These are phyloP conservation scores for Athetis lepigone DNA, from an alignment of 2,888 invertebrate species.

Conservation along the genomic window DNA sequence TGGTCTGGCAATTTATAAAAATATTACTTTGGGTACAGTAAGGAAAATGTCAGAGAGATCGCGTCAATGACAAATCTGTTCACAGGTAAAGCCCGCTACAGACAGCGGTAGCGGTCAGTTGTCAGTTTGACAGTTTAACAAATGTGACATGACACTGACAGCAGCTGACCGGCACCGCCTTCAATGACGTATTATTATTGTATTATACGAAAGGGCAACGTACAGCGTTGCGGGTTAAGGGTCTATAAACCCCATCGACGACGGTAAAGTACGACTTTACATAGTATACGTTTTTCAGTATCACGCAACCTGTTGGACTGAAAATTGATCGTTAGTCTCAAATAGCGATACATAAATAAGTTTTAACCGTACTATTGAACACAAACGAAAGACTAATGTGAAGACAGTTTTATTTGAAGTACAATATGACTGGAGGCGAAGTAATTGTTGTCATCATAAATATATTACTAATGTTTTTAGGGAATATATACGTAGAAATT, in stretches of 20 bases:
- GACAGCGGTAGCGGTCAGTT: neutral
- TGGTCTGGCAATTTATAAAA: neutral
- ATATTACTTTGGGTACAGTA: neutral
- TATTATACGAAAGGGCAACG: conserved; percentile 18
- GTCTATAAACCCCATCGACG: conserved; percentile 29
- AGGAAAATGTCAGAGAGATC: no score
- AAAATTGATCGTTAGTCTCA: conserved; percentile 29
- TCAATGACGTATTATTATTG: no score
- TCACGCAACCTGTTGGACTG: conserved; percentile 16
- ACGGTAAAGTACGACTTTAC: conserved; percentile 20
- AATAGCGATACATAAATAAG: conserved; percentile 16
- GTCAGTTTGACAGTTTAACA: neutral
- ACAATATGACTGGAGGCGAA: conserved; percentile 1
- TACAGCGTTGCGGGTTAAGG: conserved; percentile 24
- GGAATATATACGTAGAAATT: neutral
- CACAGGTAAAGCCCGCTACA: no score
- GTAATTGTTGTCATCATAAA: conserved; percentile 9
- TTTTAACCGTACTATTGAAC: conserved; percentile 9
- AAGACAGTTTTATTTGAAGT: conserved; percentile 13
- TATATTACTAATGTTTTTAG: conserved; percentile 9
- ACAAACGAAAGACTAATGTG: conserved; percentile 2
- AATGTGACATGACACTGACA: neutral
- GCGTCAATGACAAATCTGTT: no score
- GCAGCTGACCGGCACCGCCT: neutral
- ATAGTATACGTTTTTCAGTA: conserved; percentile 6